These are phyloP conservation scores for Chiridota heheva DNA, from an alignment of 35 echinoderm and acorn worm genomes.

Conservation along the genomic window DNA sequence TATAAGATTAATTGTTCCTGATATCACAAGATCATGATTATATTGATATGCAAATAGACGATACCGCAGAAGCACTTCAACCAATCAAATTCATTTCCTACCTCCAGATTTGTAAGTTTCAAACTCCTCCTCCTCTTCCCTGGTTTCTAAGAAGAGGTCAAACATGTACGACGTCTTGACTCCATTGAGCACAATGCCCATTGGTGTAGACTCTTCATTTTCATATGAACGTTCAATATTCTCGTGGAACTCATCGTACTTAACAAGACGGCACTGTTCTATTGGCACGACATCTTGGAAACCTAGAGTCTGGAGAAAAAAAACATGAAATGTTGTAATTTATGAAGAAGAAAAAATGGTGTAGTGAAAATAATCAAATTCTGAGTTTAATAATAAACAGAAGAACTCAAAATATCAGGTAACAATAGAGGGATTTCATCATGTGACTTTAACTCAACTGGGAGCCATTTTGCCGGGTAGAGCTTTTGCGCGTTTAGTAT, in stretches of 20 bases:
- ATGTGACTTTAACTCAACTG: too few relatives aligned
- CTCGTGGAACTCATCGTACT: conserved; percentile 97
- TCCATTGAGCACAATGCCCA: conserved; percentile 79
- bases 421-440: too few relatives aligned
- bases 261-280: conserved; percentile 78
- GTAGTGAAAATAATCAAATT: background rate
- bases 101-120: conserved; percentile 89
- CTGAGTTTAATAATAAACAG: background rate
- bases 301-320: conserved; percentile 55
- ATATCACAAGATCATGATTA: too few relatives aligned
- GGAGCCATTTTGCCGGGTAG: too few relatives aligned
- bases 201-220: conserved; percentile 64
- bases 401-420: background rate
- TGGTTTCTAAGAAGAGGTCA: conserved; percentile 91
- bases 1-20: too few relatives aligned
- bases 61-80: too few relatives aligned
- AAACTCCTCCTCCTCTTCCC: conserved; percentile 76
- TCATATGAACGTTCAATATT: conserved; percentile 93
- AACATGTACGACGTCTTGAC: conserved; percentile 95
- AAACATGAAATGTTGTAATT: background rate
- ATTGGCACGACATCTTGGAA: conserved; percentile 74
- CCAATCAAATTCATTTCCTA: conserved; percentile 23
- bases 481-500: too few relatives aligned
- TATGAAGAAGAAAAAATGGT: background rate
- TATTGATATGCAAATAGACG: too few relatives aligned